phyloP scores from a whole-genome alignment of 2,797 vertebrate species.

The Rhinichthys osculus region DNA sequence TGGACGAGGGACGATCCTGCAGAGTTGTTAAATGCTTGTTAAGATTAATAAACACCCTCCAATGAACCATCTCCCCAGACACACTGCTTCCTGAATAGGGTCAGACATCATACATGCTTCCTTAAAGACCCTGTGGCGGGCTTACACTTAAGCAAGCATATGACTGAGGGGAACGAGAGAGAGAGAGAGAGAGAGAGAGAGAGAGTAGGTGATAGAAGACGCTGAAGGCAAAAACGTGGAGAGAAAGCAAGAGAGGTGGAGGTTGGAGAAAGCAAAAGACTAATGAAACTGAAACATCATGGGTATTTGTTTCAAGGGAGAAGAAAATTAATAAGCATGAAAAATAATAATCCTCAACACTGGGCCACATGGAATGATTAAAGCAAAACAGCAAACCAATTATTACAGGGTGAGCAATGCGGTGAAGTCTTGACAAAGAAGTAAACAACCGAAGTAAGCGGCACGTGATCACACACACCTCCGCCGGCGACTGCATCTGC shows the following conservation, averaged over 20 bases:
- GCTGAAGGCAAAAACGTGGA: background rate
- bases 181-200: background rate
- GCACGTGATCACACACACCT: constrained; percentile 56
- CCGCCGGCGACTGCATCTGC: constrained; percentile 39
- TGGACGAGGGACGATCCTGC: background rate
- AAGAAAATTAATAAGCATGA: constrained; percentile 73
- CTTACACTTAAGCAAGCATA: constrained; percentile 30
- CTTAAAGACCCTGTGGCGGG: constrained; percentile 40
- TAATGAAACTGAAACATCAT: constrained; percentile 66
- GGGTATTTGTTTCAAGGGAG: constrained; percentile 71
- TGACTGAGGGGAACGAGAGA: constrained; percentile 20
- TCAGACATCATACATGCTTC: constrained; percentile 49
- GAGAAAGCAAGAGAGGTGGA: constrained; percentile 11
- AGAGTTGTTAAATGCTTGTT: constrained; percentile 48
- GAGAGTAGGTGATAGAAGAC: constrained; percentile 1
- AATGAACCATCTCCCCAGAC: constrained; percentile 60
- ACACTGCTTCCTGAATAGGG: constrained; percentile 48
- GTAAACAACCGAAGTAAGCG: constrained; percentile 63
- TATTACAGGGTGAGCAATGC: constrained; percentile 60
- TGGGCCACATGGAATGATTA: constrained; percentile 65
- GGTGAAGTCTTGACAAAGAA: constrained; percentile 58
- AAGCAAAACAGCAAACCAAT: constrained; percentile 68
- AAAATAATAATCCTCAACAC: constrained; percentile 70
- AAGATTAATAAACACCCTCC: constrained; percentile 60
- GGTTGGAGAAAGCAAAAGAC: constrained; percentile 48